A percentile compares a stretch with the other conserved stretches of the same genome.
Evolutionary conservation across 2,888 invertebrate species (phyloP).

Genomic region (Cremastinae sp.): DNA sequence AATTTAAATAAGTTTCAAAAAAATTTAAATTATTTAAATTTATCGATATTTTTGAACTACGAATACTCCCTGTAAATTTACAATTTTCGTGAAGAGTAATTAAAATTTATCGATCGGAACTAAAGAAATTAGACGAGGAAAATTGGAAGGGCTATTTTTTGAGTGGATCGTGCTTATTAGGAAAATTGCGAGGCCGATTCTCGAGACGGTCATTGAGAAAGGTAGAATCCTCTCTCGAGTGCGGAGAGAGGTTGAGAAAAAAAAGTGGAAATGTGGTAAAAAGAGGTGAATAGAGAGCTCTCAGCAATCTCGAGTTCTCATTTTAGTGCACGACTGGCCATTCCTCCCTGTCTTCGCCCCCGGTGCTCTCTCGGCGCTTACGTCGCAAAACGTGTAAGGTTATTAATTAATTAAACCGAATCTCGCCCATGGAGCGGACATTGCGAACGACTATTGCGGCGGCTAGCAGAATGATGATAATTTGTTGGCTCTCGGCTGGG

Average conservation of each 20-base stretch:
- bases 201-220: too few species aligned
- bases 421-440: constrained; percentile 62
- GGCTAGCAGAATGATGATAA: constrained; percentile 67
- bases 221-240: constrained; percentile 3
- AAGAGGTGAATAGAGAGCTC: constrained; percentile 10
- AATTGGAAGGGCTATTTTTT: too few species aligned
- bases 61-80: too few species aligned
- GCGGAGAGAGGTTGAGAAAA: constrained; percentile 17
- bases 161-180: too few species aligned
- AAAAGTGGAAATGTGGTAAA: constrained; percentile 6
- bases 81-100: too few species aligned
- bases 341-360: background rate
- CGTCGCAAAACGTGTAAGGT: too few species aligned
- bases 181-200: constrained; percentile 19
- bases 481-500: constrained; percentile 64
- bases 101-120: too few species aligned
- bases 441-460: constrained; percentile 39
- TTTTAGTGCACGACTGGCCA: background rate
- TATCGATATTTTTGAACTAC: too few species aligned
- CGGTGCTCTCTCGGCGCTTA: too few species aligned
- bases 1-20: too few species aligned
- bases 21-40: too few species aligned
- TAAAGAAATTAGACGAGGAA: too few species aligned
- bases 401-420: constrained; percentile 72
- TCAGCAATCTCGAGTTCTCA: background rate